phyloP scores from a whole-genome alignment of 2,888 invertebrate genomes.

The Hirtodrosophila confusa region DNA sequence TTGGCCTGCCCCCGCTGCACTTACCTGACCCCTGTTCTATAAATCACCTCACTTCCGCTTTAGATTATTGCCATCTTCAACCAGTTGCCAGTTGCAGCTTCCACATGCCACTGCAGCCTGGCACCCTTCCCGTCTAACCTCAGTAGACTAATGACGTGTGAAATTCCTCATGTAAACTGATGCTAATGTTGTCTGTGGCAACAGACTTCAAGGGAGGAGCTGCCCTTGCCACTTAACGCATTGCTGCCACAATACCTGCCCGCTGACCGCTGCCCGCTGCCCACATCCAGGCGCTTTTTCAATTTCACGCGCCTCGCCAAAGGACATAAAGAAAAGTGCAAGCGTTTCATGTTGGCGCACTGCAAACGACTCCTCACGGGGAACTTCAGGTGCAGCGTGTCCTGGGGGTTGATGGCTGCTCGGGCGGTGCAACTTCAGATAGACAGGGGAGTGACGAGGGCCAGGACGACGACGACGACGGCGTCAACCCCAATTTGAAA shows the following conservation, averaged over 20 bases:
- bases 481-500: conserved; percentile 46
- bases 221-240: conserved; percentile 36
- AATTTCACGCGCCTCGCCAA: conserved; percentile 60
- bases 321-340: conserved; percentile 71
- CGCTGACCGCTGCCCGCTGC: conserved; percentile 1
- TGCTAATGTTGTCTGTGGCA: conserved; percentile 51
- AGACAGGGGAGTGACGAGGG: conserved; percentile 7
- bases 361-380: conserved; percentile 27
- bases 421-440: conserved; percentile 3
- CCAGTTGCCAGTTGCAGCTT: conserved; percentile 9
- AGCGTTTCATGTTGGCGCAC: conserved; percentile 54
- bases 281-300: conserved; percentile 46
- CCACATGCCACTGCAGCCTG: conserved; percentile 1
- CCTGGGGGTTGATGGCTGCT: background rate
- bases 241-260: conserved; percentile 6
- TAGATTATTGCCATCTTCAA: conserved; percentile 6
- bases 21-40: conserved; percentile 5
- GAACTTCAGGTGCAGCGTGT: conserved; percentile 42
- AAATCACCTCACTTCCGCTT: conserved; percentile 15
- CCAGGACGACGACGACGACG: background rate
- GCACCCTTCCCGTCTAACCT: background rate
- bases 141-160: conserved; percentile 67
- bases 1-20: no score
- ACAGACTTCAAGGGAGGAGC: conserved; percentile 21
- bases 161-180: conserved; percentile 53